Evolutionary conservation across 2,113 vertebrate genomes (phyloP), one percentile per base, ranked within the genome.

Genomic region (Porphyrio hochstetteri): DNA sequence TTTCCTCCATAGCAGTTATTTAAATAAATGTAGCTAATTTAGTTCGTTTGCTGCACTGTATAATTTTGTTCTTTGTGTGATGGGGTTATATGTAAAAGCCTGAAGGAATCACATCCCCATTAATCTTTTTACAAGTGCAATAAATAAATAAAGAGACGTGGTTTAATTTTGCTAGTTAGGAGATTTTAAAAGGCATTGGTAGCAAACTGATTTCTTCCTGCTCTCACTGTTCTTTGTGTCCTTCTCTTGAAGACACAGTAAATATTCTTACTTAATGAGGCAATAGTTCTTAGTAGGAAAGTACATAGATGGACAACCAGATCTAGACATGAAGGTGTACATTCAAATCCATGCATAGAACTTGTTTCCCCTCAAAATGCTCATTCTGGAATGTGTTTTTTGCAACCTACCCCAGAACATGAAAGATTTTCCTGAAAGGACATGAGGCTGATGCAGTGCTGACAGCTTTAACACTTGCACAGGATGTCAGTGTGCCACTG

Each of bases 11-110:
- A 96, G 96, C 94, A 95, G 96, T 98, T 98, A 98, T 97, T 98
- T 97, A 98, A 98, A 98, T 97, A 98, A 98, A 98, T 98, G 96
- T 97, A 96, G 94, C 97, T 98, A 97, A 97, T 98, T 98, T 98
- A 96, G 96, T 97, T 97, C 91, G 1, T 97, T 97, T 97, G 95
- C 96, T 92, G 92, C 96, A 95, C 96, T 96, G 96, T 97, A 97
- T 98, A 98, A 98, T 98, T 98, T 97, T 96, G 92, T 96, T 96
- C 97, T 97, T 97, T 97, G 95, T 96, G 79, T 97, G 96, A 95
- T 96, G 50, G 94, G 94, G 95, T 98, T 98, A 97, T 97, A 98
- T 97, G 97, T 96, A 98, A 97, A 97, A 98, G 97, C 97, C 98
- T 98, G 94, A 95, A 98, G 97, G 98, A 98, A 98, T 97, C 95